Evolutionary conservation across 2,888 invertebrate genomes (phyloP), one percentile per base, ranked within the genome.

Genomic region (Brachyptera risi): DNA sequence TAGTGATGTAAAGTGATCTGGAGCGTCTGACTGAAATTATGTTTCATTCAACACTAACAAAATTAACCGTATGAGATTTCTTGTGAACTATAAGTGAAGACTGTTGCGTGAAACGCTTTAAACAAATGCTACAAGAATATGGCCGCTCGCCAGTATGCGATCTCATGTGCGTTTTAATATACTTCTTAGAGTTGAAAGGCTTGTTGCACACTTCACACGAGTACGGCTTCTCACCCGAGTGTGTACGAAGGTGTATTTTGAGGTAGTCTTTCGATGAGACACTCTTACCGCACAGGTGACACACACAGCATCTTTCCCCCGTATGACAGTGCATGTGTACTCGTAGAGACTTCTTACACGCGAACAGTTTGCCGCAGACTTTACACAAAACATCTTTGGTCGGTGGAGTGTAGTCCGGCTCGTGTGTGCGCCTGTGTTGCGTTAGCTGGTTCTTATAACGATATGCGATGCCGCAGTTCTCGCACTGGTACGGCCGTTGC

Each of bases 221-320:
- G 68, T 83, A 79, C 1, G 83, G 83, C 72, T 83, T 83, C 73
- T 82, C 81, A 0, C 83, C 83, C 1, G 82, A 80, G 70, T 83
- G 83, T 54, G 83, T 83, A 35, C 83, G 74, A 64, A 82, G 76
- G 70, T 83, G 83, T 69, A 83, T 82, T 71, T 81, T 83, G 66
- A 83, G 76, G 67, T 83, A 83, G 37, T 83, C 83, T 44, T 80
- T 74, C 61, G 79, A 79, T 31, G 82, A 79, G 3, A 83, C 79
- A 65, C 80, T 77, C 73, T 83, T 83, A 58, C 83, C 82, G 73
- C 83, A 83, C 47, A 83, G 79, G 68, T 79, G 80, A 73, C 83
- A 83, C 2, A 83, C 76, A 72, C 76, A 79, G 72, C 82, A 80
- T 62, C 79, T 75, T 72, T 80, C 64, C 9, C 64, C 64, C 0